Base-by-base conservation (phyloP, 53 echinoderm and acorn worm species). In the Antedon mediterranea region DNA sequence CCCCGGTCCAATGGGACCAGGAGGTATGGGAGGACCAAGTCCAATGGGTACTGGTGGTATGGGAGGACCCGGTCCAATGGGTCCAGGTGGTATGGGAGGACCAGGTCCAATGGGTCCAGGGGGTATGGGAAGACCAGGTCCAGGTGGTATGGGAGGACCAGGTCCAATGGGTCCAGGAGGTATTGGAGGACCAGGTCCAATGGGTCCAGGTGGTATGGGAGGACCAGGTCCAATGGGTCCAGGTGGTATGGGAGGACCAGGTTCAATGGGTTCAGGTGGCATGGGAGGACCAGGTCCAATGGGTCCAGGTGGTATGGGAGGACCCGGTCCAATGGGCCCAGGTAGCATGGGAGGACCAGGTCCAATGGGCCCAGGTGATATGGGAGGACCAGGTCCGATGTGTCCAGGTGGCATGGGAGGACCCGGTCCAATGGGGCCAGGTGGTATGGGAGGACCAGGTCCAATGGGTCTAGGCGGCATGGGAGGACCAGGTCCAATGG, bases 301-400 rank as follows among this genome's bases (percentile, higher is more conserved):
- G 84, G 32, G 73, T 15, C 73, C 81, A 15, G 75, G 72, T 57
- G 82, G 76, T 43, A 79, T 82, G 29, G 28, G 31, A 41, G 83
- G 83, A 31, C 84, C 3, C 27, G 71, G 30, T 0, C 81, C 34
- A 75, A 79, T 83, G 84, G 32, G 73, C 78, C 43, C 43, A 70
- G 15, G 41, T 31, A 32, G 84, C 29, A 76, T 44, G 41, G 84
- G 71, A 32, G 86, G 74, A 28, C 78, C 79, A 43, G 73, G 79
- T 31, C 84, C 87, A 34, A 81, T 73, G 31, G 84, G 81, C 20
- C 85, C 80, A 31, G 28, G 32, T 43, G 74, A 73, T 23, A 74
- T 79, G 76, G 80, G 71, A 57, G 83, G 27, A 76, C 77, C 26
- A 77, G 83, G 8, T 28, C 33, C 57, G 23, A 57, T 57, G 11